These are phyloP conservation scores for Balaenoptera acutorostrata DNA, from an alignment of 2,113 vertebrate species.

Conservation along the genomic window DNA sequence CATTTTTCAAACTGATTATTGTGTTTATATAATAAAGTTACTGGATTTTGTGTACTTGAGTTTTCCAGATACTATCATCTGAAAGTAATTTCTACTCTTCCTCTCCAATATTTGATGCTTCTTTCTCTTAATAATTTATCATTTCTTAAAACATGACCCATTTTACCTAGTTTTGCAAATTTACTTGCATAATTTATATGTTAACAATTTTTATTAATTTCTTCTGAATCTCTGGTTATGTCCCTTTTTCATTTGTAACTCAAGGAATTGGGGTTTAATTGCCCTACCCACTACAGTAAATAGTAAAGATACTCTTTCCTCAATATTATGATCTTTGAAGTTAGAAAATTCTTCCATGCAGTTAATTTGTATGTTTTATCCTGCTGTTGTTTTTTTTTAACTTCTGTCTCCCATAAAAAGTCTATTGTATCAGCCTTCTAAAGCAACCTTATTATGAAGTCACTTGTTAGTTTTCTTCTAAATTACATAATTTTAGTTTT, in stretches of 20 bases:
- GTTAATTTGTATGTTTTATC: not conserved
- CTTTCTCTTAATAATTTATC: not conserved
- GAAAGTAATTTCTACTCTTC: constrained; percentile 15
- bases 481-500: not conserved
- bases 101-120: not conserved
- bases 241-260: constrained; percentile 8
- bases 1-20: not conserved
- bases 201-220: not conserved
- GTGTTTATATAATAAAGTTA: not conserved
- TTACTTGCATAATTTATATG: constrained; percentile 4
- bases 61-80: not conserved
- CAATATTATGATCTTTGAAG: not conserved
- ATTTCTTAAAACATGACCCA: not conserved
- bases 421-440: not conserved
- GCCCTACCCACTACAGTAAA: not conserved
- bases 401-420: not conserved
- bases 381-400: not conserved
- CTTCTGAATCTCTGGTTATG: constrained; percentile 1
- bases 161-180: not conserved
- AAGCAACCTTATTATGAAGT: constrained; percentile 1
- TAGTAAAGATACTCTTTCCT: not conserved
- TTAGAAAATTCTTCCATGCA: constrained; percentile 3
- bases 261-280: constrained; percentile 27
- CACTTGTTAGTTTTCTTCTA: constrained; percentile 14
- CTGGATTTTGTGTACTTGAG: not conserved